Conservation (phyloP, 2,888 invertebrate species). For the Eulithis testata region DNA sequence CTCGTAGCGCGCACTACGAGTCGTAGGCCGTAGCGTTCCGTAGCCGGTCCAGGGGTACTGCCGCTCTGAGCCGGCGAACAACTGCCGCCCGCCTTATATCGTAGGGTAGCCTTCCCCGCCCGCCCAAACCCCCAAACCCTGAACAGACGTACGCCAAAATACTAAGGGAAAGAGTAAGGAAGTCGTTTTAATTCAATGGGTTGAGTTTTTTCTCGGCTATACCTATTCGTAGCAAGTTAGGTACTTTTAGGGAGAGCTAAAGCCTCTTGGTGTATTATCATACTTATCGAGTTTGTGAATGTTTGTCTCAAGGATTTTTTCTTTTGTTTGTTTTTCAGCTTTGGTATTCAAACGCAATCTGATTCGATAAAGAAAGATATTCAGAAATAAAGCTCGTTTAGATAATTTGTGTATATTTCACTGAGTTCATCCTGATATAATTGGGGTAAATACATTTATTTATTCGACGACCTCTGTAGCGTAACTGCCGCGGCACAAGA, state of each 20-base stretch:
- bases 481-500: too few relatives aligned
- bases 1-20: conserved; percentile 54
- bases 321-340: conserved; percentile 21
- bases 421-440: background rate
- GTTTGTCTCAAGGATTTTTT: conserved; percentile 20
- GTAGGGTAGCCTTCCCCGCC: conserved; percentile 38
- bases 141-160: conserved; percentile 39
- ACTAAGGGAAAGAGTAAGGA: conserved; percentile 42
- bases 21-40: conserved; percentile 53
- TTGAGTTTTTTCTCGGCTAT: conserved; percentile 34
- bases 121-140: conserved; percentile 33
- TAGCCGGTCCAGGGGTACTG: conserved; percentile 58
- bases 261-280: conserved; percentile 31
- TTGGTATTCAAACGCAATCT: conserved; percentile 6
- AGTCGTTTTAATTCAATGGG: conserved; percentile 47
- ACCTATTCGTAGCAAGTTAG: conserved; percentile 30
- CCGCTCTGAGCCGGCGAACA: conserved; percentile 62
- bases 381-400: conserved; percentile 15
- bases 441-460: too few relatives aligned
- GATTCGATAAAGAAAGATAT: conserved; percentile 9
- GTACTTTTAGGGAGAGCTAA: conserved; percentile 29
- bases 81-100: conserved; percentile 69
- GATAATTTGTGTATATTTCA: conserved; percentile 15
- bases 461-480: too few relatives aligned
- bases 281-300: conserved; percentile 33